Conservation (phyloP, 2,797 vertebrate genomes). For the Aplochiton taeniatus region DNA sequence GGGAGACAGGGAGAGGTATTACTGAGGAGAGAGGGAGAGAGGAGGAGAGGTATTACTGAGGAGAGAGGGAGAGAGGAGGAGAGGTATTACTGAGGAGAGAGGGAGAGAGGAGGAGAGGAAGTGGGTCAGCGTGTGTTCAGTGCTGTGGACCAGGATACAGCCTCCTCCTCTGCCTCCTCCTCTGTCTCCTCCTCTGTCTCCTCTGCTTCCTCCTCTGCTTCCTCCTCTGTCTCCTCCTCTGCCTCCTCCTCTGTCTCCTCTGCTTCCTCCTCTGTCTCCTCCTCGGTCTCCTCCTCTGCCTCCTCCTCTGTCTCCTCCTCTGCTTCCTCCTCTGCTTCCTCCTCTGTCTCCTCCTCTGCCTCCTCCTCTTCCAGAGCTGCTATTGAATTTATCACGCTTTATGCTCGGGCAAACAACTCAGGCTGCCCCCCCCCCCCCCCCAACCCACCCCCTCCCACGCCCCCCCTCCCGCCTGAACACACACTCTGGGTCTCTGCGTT, state of each 20-base stretch:
- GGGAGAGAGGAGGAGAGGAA: conserved; percentile 72
- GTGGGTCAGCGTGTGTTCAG: conserved; percentile 82
- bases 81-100: conserved; percentile 35
- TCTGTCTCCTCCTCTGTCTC: no score
- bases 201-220: no score
- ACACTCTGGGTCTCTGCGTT: not conserved
- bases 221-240: no score
- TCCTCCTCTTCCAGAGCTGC: conserved; percentile 86
- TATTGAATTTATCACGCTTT: conserved; percentile 96
- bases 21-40: no score
- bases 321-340: conserved; percentile 85
- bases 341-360: no score
- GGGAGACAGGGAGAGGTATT: no score
- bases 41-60: conserved; percentile 13
- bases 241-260: no score
- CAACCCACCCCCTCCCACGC: not conserved
- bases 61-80: conserved; percentile 31
- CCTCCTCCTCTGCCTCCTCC: no score
- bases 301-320: no score
- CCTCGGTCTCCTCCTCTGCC: no score
- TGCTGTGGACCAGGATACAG: no score
- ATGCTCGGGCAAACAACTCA: conserved; percentile 77
- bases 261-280: no score
- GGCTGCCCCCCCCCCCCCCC: conserved; percentile 60
- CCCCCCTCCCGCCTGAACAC: conserved; percentile 10